Conservation (phyloP, 2,888 invertebrate species). For the Pandemis cinnamomeana region DNA sequence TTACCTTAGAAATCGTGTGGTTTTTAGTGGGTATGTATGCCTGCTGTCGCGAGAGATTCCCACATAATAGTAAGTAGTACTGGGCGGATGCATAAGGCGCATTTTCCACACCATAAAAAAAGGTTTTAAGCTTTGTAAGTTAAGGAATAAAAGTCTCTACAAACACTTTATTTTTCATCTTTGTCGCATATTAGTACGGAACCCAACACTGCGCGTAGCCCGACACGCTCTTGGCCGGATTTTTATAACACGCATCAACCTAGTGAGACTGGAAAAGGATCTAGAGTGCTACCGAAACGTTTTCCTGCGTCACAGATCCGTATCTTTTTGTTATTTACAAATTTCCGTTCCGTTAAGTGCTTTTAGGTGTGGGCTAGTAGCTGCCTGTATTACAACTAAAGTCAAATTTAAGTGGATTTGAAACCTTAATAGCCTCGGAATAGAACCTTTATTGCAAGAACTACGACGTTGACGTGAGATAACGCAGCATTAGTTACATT, state of each 20-base stretch:
- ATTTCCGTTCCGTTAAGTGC: constrained; percentile 45
- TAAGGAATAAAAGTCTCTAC: too few species aligned
- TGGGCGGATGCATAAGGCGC: too few species aligned
- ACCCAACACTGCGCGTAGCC: too few species aligned
- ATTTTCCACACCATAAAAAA: too few species aligned
- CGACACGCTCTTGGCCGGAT: too few species aligned
- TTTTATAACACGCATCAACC: neutral
- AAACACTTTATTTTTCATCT: too few species aligned
- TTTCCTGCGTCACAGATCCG: constrained; percentile 23
- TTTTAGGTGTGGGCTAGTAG: constrained; percentile 34
- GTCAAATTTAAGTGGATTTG: neutral
- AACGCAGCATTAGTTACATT: constrained; percentile 16
- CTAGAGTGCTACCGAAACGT: constrained; percentile 13
- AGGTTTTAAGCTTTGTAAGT: too few species aligned
- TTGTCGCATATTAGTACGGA: too few species aligned
- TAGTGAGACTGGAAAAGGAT: constrained; percentile 14
- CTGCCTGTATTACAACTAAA: neutral
- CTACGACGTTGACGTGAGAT: constrained; percentile 20
- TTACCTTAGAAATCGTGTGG: too few species aligned
- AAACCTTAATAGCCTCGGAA: neutral
- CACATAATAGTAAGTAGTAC: too few species aligned
- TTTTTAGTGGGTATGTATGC: too few species aligned
- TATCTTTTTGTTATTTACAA: constrained; percentile 35
- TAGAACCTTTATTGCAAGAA: neutral
- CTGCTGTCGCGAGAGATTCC: too few species aligned